A percentile compares a stretch with the other conserved stretches of the same genome.
These are phyloP conservation scores for Thereva nobilitata DNA, from an alignment of 2,888 invertebrate genomes.

Conservation along the genomic window DNA sequence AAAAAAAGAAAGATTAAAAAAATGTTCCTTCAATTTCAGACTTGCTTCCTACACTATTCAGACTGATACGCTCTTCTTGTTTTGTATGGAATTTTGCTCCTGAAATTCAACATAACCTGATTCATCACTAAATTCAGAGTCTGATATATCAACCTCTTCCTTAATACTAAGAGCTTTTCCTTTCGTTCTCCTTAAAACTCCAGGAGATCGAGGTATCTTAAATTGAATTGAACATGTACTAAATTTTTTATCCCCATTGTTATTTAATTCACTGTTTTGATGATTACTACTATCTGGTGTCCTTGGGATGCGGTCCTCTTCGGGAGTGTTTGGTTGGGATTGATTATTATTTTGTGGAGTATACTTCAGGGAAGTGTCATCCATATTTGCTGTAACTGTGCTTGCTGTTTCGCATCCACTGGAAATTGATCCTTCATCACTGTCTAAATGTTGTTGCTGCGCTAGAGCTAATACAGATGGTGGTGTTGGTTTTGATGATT, in stretches of 20 bases:
- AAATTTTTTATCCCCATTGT: background rate
- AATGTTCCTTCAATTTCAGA: too few species aligned
- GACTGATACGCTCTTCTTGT: conserved; percentile 33
- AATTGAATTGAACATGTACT: conserved; percentile 20
- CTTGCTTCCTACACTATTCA: background rate
- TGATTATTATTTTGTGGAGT: conserved; percentile 37
- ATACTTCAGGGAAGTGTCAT: conserved; percentile 53
- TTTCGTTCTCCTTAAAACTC: conserved; percentile 39
- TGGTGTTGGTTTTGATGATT: conserved; percentile 43
- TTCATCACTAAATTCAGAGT: conserved; percentile 87
- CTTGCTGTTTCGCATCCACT: conserved; percentile 82
- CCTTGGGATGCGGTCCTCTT: background rate
- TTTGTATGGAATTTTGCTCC: conserved; percentile 52
- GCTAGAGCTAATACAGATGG: background rate
- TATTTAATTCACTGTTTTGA: conserved; percentile 1
- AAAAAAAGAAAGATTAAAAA: too few species aligned
- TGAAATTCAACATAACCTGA: conserved; percentile 85
- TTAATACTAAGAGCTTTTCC: conserved; percentile 37
- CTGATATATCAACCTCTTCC: conserved; percentile 64
- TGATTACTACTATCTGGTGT: background rate
- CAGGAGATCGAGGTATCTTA: conserved; percentile 26
- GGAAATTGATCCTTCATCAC: conserved; percentile 76
- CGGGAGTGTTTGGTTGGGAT: conserved; percentile 23
- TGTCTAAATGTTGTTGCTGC: conserved; percentile 59
- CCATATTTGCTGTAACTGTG: conserved; percentile 65